Conservation (phyloP, 2,888 invertebrate species). For the Pristionchus entomophagus region DNA sequence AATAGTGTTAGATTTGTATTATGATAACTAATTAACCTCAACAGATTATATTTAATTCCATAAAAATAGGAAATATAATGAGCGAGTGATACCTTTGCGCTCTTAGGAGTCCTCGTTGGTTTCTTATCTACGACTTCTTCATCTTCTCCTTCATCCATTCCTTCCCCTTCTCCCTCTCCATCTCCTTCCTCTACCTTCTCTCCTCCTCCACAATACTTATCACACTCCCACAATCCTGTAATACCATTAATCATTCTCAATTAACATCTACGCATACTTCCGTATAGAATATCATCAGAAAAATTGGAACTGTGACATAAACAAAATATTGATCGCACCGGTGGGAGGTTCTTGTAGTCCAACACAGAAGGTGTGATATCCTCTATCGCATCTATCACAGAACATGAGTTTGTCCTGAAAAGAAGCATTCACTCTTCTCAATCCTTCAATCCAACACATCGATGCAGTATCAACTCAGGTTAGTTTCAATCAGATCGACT, state of each 20-base stretch:
- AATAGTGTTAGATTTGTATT: not conserved
- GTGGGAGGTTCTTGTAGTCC: slow-evolving; percentile 86
- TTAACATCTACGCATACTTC: not conserved
- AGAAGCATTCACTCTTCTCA: not conserved
- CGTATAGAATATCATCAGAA: not conserved
- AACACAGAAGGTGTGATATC: slow-evolving; percentile 93
- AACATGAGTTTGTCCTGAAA: slow-evolving; percentile 88
- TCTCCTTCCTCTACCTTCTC: not conserved
- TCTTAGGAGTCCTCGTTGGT: not conserved
- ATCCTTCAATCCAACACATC: not conserved
- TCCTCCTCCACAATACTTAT: slow-evolving; percentile 44
- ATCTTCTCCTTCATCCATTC: not conserved
- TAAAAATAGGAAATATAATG: too few relatives aligned
- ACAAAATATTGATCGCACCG: slow-evolving; percentile 78
- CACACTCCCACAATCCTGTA: slow-evolving; percentile 50
- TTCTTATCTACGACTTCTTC: slow-evolving; percentile 12
- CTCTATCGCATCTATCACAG: slow-evolving; percentile 94
- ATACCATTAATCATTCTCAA: not conserved
- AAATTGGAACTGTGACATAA: not conserved
- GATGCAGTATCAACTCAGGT: not conserved
- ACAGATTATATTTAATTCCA: not conserved
- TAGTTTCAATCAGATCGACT: not conserved
- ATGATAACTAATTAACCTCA: not conserved
- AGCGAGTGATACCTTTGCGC: not conserved
- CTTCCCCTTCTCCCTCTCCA: not conserved